A percentile compares a stretch with the other conserved stretches of the same genome.
Evolutionary conservation across 2,888 invertebrate species (phyloP).

Genomic region (Oasisia sp.): DNA sequence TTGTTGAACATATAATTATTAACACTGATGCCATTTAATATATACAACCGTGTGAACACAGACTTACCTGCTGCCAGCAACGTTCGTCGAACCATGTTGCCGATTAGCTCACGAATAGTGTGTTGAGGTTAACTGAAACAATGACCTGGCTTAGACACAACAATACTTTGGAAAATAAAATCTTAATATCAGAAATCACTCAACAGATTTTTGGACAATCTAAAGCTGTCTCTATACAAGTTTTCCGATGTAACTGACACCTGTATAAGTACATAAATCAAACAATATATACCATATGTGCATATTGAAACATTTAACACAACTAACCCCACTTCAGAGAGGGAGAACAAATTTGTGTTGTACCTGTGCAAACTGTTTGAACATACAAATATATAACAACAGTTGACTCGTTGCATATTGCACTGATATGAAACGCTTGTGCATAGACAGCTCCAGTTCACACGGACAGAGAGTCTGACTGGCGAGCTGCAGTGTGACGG

Average conservation of each 20-base stretch:
- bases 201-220: background rate
- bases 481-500: background rate
- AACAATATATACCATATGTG: no score
- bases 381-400: no score
- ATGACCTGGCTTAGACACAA: background rate
- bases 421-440: no score
- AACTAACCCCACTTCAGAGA: no score
- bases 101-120: background rate
- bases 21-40: background rate
- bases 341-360: no score
- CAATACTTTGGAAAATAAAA: background rate
- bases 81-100: background rate
- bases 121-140: background rate
- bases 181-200: background rate
- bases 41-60: background rate
- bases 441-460: background rate
- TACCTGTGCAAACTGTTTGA: no score
- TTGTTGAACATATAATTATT: background rate
- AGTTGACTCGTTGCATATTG: no score
- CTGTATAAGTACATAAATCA: no score
- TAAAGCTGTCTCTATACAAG: background rate
- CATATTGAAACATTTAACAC: no score
- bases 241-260: no score
- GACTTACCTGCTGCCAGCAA: background rate
- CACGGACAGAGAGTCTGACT: background rate